These are phyloP conservation scores for Enteromius viviparus DNA, from an alignment of 2,797 vertebrate species.

Conservation along the genomic window DNA sequence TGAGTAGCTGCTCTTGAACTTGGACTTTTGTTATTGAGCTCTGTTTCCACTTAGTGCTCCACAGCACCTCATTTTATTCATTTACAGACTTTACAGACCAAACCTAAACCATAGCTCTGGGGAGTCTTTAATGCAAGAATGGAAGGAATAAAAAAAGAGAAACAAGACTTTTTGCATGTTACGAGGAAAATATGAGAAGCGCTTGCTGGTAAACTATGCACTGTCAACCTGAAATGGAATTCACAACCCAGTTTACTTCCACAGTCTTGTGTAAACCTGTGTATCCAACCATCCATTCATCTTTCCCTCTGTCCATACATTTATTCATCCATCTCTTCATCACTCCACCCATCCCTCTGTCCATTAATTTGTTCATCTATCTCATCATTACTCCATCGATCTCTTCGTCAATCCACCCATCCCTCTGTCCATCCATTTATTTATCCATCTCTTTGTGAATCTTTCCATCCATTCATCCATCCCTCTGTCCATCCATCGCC, in stretches of 20 bases:
- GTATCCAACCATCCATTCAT: neutral
- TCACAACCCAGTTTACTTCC: neutral
- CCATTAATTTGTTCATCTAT: neutral
- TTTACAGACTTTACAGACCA: constrained; percentile 31
- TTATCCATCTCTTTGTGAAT: rapidly evolving
- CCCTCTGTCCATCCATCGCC: no score
- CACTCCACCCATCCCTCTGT: neutral
- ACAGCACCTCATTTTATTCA: constrained; percentile 18
- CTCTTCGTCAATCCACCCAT: no score
- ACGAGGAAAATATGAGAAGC: neutral
- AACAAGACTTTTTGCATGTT: neutral
- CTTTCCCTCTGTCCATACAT: neutral
- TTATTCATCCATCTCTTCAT: neutral
- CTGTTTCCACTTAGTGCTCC: constrained; percentile 33
- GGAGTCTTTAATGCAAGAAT: constrained; percentile 13
- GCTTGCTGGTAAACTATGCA: neutral
- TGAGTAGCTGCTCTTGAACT: constrained; percentile 40
- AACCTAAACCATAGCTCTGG: neutral
- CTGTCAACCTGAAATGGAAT: neutral
- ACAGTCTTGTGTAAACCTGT: neutral
- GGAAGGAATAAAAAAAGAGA: neutral
- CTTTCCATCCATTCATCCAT: no score
- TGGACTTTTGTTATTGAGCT: constrained; percentile 33
- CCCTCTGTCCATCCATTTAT: no score
- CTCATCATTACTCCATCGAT: no score